Percentiles rank a stretch among this genome's conserved stretches.
phyloP scores from a whole-genome alignment of 2,797 vertebrate genomes.

The Pterois miles region DNA sequence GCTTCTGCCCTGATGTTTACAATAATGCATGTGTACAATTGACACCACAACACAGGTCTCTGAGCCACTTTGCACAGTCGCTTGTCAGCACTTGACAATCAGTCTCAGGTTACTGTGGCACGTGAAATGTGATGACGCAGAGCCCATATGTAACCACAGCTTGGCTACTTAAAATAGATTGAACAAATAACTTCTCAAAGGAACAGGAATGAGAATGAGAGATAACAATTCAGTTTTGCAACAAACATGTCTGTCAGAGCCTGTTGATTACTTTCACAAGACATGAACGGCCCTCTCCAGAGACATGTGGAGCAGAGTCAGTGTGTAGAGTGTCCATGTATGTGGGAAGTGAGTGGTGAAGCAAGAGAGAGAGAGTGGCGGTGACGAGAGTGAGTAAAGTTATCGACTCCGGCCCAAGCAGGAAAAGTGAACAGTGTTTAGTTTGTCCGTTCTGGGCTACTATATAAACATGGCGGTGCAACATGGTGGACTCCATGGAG shows the following conservation, averaged over 20 bases:
- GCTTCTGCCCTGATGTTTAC: constrained; percentile 39
- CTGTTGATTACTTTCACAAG: neutral
- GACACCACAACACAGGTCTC: constrained; percentile 46
- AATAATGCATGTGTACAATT: constrained; percentile 32
- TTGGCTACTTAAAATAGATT: constrained; percentile 10
- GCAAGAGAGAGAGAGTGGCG: too few relatives aligned
- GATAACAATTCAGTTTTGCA: neutral
- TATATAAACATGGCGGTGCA: too few relatives aligned
- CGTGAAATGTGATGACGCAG: constrained; percentile 56
- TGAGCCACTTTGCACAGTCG: constrained; percentile 58
- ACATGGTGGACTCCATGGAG: too few relatives aligned
- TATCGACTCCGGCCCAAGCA: too few relatives aligned
- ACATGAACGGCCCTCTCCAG: too few relatives aligned
- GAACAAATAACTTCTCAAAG: neutral
- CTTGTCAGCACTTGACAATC: constrained; percentile 51
- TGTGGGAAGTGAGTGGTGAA: too few relatives aligned
- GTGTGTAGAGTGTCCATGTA: too few relatives aligned
- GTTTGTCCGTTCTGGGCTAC: too few relatives aligned
- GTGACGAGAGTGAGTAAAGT: too few relatives aligned
- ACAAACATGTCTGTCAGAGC: neutral
- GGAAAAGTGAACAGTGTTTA: too few relatives aligned
- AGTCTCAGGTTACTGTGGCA: constrained; percentile 59
- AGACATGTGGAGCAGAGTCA: too few relatives aligned
- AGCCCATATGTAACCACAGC: constrained; percentile 5
- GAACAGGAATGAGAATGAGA: neutral